Evolutionary conservation across 2,888 invertebrate genomes (phyloP).

Genomic region (Hemithea aestivaria): DNA sequence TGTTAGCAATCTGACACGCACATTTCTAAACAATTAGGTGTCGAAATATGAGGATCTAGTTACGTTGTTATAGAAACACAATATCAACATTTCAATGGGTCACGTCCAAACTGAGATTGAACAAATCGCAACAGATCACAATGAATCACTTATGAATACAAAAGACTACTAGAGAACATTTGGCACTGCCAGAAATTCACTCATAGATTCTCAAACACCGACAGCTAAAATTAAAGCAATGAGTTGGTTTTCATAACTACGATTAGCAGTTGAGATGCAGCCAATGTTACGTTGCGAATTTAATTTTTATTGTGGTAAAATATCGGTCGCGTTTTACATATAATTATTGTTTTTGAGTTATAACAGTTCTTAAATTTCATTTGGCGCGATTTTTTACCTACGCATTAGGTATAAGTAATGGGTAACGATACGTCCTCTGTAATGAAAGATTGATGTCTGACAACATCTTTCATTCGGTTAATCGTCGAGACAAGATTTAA

Average conservation of each 20-base stretch:
- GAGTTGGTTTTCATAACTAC: conserved; percentile 33
- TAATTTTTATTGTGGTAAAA: conserved; percentile 7
- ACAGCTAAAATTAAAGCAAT: conserved; percentile 64
- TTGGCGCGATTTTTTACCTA: not conserved
- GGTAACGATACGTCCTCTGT: conserved; percentile 18
- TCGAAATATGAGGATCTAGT: conserved; percentile 22
- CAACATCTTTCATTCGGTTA: conserved; percentile 34
- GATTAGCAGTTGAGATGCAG: conserved; percentile 29
- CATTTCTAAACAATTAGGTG: conserved; percentile 18
- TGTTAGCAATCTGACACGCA: conserved; percentile 12
- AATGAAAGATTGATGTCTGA: conserved; percentile 31
- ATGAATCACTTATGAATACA: conserved; percentile 48
- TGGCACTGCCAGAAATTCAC: conserved; percentile 56
- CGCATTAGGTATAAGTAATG: conserved; percentile 1
- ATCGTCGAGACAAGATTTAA: conserved; percentile 14
- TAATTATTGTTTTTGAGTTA: conserved; percentile 1
- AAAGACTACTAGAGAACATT: conserved; percentile 60
- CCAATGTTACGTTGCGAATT: conserved; percentile 17
- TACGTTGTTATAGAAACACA: conserved; percentile 14
- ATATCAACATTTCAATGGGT: conserved; percentile 21
- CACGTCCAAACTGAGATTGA: conserved; percentile 30
- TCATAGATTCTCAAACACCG: conserved; percentile 53
- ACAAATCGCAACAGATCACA: conserved; percentile 31
- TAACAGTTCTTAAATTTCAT: conserved; percentile 7
- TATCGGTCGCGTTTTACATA: conserved; percentile 1